Evolutionary conservation across 1,140 invertebrate species (phyloP), one percentile per base, ranked within the genome.

Genomic region (Lasioglossum albipes): DNA sequence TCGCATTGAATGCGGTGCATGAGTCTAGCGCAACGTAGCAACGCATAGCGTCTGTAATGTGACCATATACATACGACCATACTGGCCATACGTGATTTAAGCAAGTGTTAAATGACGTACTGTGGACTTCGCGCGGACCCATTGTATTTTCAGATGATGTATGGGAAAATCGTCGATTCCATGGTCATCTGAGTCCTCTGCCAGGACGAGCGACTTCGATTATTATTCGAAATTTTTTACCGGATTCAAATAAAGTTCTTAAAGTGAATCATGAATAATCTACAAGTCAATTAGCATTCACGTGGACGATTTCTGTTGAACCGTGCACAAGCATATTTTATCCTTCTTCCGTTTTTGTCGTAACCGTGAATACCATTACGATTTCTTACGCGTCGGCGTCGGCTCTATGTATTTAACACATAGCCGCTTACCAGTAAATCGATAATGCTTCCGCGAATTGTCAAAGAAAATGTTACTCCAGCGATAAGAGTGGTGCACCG

Each of bases 401-500:
- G 54, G 22, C 54, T 52, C 16, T 13, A 61, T 41, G 10, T 66
- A 59, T 57, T 36, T 36, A 42, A 59, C 9, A 13, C 6, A 13
- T 36, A 5, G 16, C 13, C n/a, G 7, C 7, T 36, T 27, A 4
- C 10, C 6, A 41, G n/a, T 27, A 42, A 16, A 45, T 31, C 27
- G 27, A 13, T 54, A 42, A 16, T 66, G 36, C 42, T n/a, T 45
- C 27, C 22, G 2, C 12, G 10, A 61, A 52, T 75, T 22, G 20
- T 45, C 41, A 36, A 59, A 27, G 22, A 57, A 75, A 62, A 80
- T 80, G 42, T 64, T 57, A 16, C 42, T 67, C 10, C 22, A 13
- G n/a, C 65, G 72, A 68, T 75, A 45, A 68, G 61, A 49, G n/a
- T 42, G 31, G 65, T 42, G 57, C 20, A n/a, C 27, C 75, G 10